Base-by-base conservation (phyloP, 2,113 vertebrate species). In the Nycticebus coucang region DNA sequence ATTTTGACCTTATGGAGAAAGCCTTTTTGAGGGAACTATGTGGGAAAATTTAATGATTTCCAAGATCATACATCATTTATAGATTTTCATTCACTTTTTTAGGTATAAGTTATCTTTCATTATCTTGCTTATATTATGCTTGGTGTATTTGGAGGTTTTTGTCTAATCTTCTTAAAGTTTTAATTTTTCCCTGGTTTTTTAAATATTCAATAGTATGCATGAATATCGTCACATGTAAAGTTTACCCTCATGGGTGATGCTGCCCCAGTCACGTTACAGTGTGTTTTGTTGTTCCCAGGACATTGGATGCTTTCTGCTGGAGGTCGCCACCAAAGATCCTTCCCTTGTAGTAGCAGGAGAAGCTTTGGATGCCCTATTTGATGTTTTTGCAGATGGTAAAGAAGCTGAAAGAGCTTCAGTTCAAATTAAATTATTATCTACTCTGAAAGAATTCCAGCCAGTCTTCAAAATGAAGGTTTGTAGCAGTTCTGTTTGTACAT, bases 351-450 rank as follows among this genome's bases (percentile, higher is more conserved):
- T 99, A 53, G 98, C 98, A 8, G 99, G 99, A 71, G 99, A 99
- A 97, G 99, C 99, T 22, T 98, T 99, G 89, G 99, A 99, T 78
- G 99, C 99, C 55, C 98, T 99, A 96, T 99, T 99, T 91, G 99
- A 99, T 50, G 99, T 99, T 33, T 99, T 99, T 95, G 99, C 99
- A 5, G 99, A 99, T 78, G 99, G 99, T 17, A 96, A 98, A 79
- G 99, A 99, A 97, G 99, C 99, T 0, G 99, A 99, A 97, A 98
- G 87, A 13, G 99, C 99, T 0, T 99, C 99, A 0, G 94, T 98
- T 93, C 98, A 98, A 97, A 99, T 99, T 95, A 98, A 98, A 69
- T 97, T 99, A 91, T 98, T 99, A 45, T 96, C 98, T 60, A 95
- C 98, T 15, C 98, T 99, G 75, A 99, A 99, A 97, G 98, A 99